phyloP scores from a whole-genome alignment of 1,140 invertebrate genomes.

The Homarus americanus region DNA sequence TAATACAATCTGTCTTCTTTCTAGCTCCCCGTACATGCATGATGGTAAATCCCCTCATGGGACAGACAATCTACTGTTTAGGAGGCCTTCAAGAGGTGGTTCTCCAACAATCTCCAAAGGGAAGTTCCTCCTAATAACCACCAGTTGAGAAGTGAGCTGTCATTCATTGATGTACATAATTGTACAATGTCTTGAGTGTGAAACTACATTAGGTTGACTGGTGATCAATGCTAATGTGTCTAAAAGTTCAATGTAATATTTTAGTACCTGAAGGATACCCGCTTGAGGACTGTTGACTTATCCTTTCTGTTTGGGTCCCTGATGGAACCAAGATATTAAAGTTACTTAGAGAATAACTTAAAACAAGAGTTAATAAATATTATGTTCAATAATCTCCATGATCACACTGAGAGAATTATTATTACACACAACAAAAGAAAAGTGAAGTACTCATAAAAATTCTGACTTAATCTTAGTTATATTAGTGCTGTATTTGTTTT shows the following conservation, averaged over 20 bases:
- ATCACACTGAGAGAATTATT: background rate
- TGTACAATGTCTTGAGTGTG: background rate
- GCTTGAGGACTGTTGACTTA: background rate
- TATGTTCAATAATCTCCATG: background rate
- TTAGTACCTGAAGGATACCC: background rate
- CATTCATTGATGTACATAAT: background rate
- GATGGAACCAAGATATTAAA: conserved; percentile 5
- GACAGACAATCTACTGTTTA: background rate
- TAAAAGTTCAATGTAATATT: background rate
- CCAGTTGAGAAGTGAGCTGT: background rate
- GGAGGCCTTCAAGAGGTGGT: background rate
- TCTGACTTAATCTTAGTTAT: too few species aligned
- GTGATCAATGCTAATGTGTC: background rate
- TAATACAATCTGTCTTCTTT: too few species aligned
- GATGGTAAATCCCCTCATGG: background rate
- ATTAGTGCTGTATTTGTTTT: too few species aligned
- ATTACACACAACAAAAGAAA: too few species aligned
- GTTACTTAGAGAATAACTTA: background rate
- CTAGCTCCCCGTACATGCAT: too few species aligned
- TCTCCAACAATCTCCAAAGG: background rate
- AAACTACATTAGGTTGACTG: background rate
- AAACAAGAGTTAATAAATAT: background rate
- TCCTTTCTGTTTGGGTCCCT: conserved; percentile 14
- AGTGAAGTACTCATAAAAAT: background rate
- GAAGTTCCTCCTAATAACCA: background rate